A percentile compares a stretch with the other conserved stretches of the same genome.
Conservation (phyloP, 2,113 vertebrate species). For the Caranx melampygus region DNA sequence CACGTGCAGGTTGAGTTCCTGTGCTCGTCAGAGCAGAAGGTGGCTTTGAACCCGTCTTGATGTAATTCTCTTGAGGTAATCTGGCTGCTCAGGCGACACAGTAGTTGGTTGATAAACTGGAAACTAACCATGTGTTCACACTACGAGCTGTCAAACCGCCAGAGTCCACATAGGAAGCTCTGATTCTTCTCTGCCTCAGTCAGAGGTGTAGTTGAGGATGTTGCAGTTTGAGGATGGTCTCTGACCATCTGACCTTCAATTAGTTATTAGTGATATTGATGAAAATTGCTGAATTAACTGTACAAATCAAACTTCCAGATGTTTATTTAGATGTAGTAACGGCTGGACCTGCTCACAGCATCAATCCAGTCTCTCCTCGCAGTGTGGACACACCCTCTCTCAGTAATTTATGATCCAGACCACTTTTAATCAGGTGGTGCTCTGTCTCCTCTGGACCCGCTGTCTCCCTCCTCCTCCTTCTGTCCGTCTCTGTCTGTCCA, state of each 20-base stretch:
- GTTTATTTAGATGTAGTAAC: no score
- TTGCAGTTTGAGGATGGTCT: neutral
- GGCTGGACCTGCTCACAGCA: no score
- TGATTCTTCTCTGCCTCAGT: neutral
- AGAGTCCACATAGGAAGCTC: neutral
- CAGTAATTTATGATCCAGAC: slow-evolving; percentile 31
- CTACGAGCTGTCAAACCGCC: neutral
- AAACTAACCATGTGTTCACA: slow-evolving; percentile 51
- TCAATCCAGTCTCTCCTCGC: slow-evolving; percentile 18
- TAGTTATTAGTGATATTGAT: neutral
- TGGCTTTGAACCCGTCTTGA: neutral
- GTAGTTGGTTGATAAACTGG: neutral
- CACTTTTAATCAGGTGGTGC: slow-evolving; percentile 71
- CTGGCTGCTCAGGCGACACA: neutral
- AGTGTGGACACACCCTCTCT: slow-evolving; percentile 50
- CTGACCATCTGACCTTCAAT: neutral
- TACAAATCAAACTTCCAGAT: no score
- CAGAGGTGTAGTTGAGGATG: no score
- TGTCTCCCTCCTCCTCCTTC: slow-evolving; percentile 17
- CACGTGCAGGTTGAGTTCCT: slow-evolving; percentile 35
- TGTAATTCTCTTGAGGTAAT: slow-evolving; percentile 22
- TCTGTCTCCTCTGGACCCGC: slow-evolving; percentile 42
- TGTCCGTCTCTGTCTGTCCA: slow-evolving; percentile 14
- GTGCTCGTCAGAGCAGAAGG: neutral
- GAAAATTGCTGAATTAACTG: no score